These are phyloP conservation scores for Chelidonichthys spinosus DNA, from an alignment of 2,797 vertebrate genomes.

Conservation along the genomic window DNA sequence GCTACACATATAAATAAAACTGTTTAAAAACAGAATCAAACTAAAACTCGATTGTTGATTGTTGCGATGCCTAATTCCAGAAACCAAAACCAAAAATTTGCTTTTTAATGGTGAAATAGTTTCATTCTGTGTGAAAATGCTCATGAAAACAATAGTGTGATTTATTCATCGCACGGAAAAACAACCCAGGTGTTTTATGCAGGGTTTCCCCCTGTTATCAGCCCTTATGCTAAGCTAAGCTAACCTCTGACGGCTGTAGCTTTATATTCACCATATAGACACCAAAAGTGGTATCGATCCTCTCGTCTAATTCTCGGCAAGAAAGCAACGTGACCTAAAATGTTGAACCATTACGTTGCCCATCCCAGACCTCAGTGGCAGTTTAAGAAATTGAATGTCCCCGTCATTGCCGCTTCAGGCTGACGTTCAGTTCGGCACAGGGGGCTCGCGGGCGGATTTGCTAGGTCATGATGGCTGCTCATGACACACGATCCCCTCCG, in stretches of 20 bases:
- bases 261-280: background rate
- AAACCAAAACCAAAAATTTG: too few species aligned
- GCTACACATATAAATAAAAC: too few species aligned
- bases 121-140: too few species aligned
- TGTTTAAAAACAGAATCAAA: too few species aligned
- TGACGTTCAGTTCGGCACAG: conserved; percentile 16
- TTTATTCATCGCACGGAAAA: too few species aligned
- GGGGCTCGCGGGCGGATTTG: conserved; percentile 49
- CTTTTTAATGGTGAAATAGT: too few species aligned
- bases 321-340: background rate
- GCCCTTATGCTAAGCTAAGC: conserved; percentile 27
- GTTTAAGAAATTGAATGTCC: background rate
- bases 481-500: conserved; percentile 50
- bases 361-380: background rate
- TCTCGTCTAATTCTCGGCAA: background rate
- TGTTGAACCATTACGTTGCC: too few species aligned
- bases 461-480: conserved; percentile 70
- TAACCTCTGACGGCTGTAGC: background rate
- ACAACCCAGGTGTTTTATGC: background rate
- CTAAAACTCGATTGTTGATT: too few species aligned
- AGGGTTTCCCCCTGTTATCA: background rate
- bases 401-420: conserved; percentile 13
- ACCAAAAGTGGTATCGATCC: background rate
- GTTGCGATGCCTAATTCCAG: too few species aligned
- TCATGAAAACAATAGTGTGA: too few species aligned